Conservation (phyloP, 2,797 vertebrate genomes). For the Anniella stebbinsi region DNA sequence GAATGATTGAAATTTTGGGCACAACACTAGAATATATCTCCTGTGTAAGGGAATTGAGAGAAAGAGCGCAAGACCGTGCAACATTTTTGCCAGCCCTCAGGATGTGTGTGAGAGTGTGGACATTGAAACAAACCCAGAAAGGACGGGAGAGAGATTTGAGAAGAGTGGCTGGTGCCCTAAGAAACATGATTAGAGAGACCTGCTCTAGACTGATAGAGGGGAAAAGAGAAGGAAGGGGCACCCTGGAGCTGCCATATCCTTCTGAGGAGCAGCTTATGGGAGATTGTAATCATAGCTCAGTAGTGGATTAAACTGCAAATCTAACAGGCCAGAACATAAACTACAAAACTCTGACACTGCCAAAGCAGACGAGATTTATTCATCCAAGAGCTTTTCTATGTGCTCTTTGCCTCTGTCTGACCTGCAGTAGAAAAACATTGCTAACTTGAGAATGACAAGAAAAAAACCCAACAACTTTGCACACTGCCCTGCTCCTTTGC, state of each 20-base stretch:
- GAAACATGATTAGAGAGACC: conserved; percentile 19
- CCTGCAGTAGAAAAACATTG: neutral
- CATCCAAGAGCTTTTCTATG: neutral
- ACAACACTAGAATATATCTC: neutral
- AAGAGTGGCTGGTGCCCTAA: neutral
- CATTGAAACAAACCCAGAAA: neutral
- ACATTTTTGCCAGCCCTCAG: fast-evolving
- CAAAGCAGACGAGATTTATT: conserved; percentile 14
- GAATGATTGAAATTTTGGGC: no score
- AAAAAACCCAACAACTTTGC: neutral
- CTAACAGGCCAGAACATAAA: neutral
- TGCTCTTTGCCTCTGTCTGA: neutral
- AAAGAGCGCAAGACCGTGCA: neutral
- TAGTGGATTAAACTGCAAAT: conserved; percentile 17
- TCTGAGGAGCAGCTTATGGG: neutral
- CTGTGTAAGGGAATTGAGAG: neutral
- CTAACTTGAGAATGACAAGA: neutral
- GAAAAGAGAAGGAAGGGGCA: neutral
- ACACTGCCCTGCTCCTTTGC: neutral
- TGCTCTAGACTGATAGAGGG: neutral
- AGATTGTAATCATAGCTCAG: conserved; percentile 34
- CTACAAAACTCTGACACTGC: neutral
- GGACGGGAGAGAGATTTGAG: fast-evolving
- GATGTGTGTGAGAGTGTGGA: neutral
- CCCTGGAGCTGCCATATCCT: neutral